Percentiles rank a stretch among this genome's conserved stretches.
Conservation (phyloP, 2,888 invertebrate species). For the Diarsia rubi region DNA sequence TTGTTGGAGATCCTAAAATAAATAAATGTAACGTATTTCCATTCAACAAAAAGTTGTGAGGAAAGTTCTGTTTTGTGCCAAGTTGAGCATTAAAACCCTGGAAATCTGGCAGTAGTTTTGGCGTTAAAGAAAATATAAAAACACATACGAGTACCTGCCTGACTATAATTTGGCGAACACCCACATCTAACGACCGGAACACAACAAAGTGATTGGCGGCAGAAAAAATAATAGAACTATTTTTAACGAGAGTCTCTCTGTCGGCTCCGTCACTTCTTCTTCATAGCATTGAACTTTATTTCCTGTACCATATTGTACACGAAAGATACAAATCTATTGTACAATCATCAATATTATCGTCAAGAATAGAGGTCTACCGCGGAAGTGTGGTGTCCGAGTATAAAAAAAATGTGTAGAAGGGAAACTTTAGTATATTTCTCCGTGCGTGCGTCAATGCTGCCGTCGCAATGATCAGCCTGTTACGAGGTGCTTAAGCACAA, state of each 20-base stretch:
- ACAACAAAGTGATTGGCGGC: not conserved
- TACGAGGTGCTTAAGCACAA: not conserved
- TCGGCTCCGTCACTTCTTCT: not conserved
- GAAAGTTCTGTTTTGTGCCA: not conserved
- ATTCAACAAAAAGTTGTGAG: not conserved
- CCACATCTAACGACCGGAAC: not conserved
- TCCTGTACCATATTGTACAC: conserved; percentile 48
- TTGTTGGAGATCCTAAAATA: too few species aligned
- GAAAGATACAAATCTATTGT: conserved; percentile 37
- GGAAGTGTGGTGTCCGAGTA: conserved; percentile 33
- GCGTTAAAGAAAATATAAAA: not conserved
- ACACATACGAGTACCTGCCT: not conserved
- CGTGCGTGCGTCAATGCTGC: not conserved
- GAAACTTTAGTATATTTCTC: not conserved
- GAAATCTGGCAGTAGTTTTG: not conserved
- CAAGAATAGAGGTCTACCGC: conserved; percentile 43
- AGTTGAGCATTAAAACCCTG: not conserved
- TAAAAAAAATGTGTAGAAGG: not conserved
- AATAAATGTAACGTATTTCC: not conserved
- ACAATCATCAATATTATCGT: conserved; percentile 41
- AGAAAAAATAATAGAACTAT: not conserved
- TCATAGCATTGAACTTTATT: conserved; percentile 38
- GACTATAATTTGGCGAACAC: not conserved
- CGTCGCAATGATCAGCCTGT: not conserved
- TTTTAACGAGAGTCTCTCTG: not conserved